Evolutionary conservation across 2,797 vertebrate species (phyloP), one percentile per base, ranked within the genome.

Genomic region (Vireo griseus): DNA sequence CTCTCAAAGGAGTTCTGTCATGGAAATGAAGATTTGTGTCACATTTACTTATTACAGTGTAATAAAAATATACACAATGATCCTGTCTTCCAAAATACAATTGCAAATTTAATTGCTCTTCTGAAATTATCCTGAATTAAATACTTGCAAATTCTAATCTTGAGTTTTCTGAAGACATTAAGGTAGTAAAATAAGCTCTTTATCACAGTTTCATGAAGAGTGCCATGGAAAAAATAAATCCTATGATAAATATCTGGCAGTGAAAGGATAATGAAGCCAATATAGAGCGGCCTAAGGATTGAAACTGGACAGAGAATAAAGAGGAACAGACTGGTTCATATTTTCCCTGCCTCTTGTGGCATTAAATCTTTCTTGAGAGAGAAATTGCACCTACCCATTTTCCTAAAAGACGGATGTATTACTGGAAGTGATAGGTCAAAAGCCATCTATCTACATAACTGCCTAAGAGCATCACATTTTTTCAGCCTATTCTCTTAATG

Each of bases 361-460:
- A 91, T 90, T 86, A 89, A 86, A 90, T 87, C 88, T 96, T 96
- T 59, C 73, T 65, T 81, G 89, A 95, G 92, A 92, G 66, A 93
- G 54, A 96, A 90, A 94, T 83, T 75, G 73, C 47, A 90, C 44
- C 45, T 59, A 75, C 63, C 42, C 42, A 58, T 94, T 94, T 83
- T 59, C 67, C 67, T 54, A 62, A 78, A 86, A 95, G 72, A 83
- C 94, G 52, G 65, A 86, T 72, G 37, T 65, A 91, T 88, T 88
- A 72, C 84, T 39, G 52, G 66, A 83, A 86, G 76, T 79, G 73
- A 89, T 35, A 68, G 58, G 61, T 93, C 86, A 96, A 68, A 66
- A 86, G 69, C 61, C 84, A 94, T 95, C 92, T 82, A 58, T 96
- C 84, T 89, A 65, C 40, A 11, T 93, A 86, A 83, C 61, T 75